phyloP scores from a whole-genome alignment of 2,113 vertebrate genomes.

The Taurulus bubalis region DNA sequence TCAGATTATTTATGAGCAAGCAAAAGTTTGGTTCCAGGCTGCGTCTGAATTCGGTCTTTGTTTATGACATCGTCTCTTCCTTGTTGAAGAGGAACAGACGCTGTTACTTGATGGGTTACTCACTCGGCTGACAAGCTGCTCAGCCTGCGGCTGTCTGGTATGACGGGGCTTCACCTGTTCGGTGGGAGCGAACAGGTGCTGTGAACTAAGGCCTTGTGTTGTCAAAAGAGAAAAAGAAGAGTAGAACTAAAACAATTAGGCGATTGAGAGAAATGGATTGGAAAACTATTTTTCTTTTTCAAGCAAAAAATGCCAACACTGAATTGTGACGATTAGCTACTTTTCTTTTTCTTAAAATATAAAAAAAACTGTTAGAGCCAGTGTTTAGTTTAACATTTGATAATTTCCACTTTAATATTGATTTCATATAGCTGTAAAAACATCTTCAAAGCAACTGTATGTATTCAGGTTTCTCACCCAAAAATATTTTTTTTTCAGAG shows the following conservation, averaged over 20 bases:
- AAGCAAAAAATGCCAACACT: background rate
- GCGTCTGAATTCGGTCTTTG: conserved; percentile 43
- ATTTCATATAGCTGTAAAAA: no score
- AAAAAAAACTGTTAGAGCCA: no score
- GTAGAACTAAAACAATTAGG: background rate
- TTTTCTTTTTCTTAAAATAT: no score
- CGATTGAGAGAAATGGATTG: background rate
- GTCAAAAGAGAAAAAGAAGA: background rate
- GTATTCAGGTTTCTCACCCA: no score
- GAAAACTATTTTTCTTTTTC: background rate
- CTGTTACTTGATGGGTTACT: background rate
- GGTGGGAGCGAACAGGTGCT: background rate
- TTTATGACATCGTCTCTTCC: conserved; percentile 21
- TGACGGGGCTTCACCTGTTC: conserved; percentile 37
- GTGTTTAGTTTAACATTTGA: no score
- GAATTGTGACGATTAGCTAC: no score
- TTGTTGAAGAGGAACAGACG: background rate
- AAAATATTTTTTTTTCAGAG: no score
- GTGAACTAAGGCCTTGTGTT: background rate
- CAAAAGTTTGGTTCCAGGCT: conserved; percentile 48
- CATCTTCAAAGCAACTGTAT: no score
- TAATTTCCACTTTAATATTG: no score
- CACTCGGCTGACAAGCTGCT: conserved; percentile 7
- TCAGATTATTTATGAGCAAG: conserved; percentile 68
- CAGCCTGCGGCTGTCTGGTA: conserved; percentile 43